A percentile compares a stretch with the other conserved stretches of the same genome.
Conservation (phyloP, 2,113 vertebrate species). For the Acinonyx jubatus region DNA sequence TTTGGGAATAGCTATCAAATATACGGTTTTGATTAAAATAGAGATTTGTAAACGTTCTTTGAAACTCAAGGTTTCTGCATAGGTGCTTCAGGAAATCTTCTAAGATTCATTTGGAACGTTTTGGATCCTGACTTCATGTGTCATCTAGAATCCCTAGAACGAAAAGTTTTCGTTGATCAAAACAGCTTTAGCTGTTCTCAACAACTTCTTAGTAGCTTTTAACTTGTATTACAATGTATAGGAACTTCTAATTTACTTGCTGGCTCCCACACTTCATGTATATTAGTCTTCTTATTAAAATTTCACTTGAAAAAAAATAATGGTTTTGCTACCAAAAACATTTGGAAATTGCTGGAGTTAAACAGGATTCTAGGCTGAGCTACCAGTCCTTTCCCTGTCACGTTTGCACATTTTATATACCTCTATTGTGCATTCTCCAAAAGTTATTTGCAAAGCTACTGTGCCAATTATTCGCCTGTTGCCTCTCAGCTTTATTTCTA, state of each 20-base stretch:
- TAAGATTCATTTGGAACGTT: not conserved
- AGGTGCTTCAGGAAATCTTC: not conserved
- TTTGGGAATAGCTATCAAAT: slow-evolving; percentile 33
- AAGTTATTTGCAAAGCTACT: not conserved
- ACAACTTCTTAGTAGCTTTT: not conserved
- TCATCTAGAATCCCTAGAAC: not conserved
- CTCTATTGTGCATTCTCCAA: not conserved
- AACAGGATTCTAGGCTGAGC: not conserved
- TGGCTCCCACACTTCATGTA: not conserved
- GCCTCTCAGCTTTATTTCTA: not conserved
- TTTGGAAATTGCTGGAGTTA: not conserved
- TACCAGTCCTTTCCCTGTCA: not conserved
- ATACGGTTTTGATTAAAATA: not conserved
- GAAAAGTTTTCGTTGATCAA: not conserved
- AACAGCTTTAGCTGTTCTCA: slow-evolving; percentile 23
- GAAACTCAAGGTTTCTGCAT: not conserved
- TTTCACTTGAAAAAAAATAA: slow-evolving; percentile 25
- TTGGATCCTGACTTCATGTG: not conserved
- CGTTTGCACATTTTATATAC: not conserved
- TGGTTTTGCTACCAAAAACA: not conserved
- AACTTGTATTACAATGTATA: not conserved
- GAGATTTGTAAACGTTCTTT: slow-evolving; percentile 15
- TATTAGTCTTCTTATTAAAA: not conserved
- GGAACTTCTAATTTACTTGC: not conserved
- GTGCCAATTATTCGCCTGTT: not conserved